Percentiles rank a stretch among this genome's conserved stretches.
phyloP scores from a whole-genome alignment of 2,797 vertebrate genomes.

The Sebastes nivosus region DNA sequence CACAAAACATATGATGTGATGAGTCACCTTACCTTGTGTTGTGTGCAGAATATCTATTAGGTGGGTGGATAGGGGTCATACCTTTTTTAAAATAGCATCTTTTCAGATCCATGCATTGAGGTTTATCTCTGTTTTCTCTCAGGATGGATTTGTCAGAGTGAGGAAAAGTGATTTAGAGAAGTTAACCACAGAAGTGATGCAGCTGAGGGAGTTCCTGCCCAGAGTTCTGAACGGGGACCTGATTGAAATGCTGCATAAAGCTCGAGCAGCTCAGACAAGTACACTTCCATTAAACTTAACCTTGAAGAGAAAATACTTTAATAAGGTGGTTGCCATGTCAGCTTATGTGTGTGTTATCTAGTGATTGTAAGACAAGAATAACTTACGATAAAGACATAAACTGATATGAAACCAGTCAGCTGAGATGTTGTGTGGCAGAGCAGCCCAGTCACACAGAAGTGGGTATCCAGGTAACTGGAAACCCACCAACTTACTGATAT shows the following conservation, averaged over 20 bases:
- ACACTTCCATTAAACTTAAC: background rate
- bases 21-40: background rate
- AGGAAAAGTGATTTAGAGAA: constrained; percentile 89
- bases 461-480: no score
- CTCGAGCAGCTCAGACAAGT: constrained; percentile 83
- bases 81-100: background rate
- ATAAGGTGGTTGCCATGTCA: background rate
- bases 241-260: constrained; percentile 82
- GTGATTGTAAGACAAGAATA: background rate
- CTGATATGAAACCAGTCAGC: background rate
- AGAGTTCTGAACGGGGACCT: constrained; percentile 85
- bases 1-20: background rate
- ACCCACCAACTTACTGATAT: no score
- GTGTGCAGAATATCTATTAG: background rate
- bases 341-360: background rate
- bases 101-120: background rate
- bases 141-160: constrained; percentile 85
- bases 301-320: background rate
- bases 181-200: constrained; percentile 94
- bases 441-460: no score
- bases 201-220: constrained; percentile 91
- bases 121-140: background rate
- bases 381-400: background rate
- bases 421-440: background rate
- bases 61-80: background rate